These are phyloP conservation scores for Dolichallabes microphthalmus DNA, from an alignment of 2,113 vertebrate species.

Conservation along the genomic window DNA sequence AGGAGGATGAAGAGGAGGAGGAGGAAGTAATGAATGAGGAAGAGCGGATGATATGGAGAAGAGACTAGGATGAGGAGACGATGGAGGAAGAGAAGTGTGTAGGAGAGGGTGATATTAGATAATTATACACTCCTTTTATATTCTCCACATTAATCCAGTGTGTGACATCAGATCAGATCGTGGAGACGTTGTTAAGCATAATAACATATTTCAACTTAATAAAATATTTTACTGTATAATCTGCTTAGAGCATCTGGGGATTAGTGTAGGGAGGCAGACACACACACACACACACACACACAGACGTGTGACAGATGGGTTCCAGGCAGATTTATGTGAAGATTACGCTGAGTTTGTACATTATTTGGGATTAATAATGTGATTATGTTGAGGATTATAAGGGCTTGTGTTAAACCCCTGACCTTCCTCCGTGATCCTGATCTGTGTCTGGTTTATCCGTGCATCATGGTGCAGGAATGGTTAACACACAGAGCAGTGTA, in stretches of 20 bases:
- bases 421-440: neutral
- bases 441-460: neutral
- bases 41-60: neutral
- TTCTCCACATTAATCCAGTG: neutral
- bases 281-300: too few relatives aligned
- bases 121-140: too few relatives aligned
- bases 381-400: neutral
- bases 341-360: neutral
- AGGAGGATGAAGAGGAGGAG: neutral
- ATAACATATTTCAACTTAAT: neutral
- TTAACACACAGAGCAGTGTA: neutral
- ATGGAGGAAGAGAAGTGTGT: neutral
- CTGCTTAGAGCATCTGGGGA: neutral
- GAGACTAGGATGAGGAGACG: neutral
- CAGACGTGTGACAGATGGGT: neutral
- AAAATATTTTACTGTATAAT: neutral
- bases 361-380: conserved; percentile 4
- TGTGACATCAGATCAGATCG: neutral
- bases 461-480: neutral
- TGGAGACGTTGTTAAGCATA: neutral
- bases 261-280: neutral
- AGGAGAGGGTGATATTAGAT: neutral
- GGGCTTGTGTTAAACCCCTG: neutral
- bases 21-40: neutral
- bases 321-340: neutral